A percentile compares a stretch with the other conserved stretches of the same genome.
phyloP scores from a whole-genome alignment of 2,113 vertebrate species.

The Daboia siamensis region DNA sequence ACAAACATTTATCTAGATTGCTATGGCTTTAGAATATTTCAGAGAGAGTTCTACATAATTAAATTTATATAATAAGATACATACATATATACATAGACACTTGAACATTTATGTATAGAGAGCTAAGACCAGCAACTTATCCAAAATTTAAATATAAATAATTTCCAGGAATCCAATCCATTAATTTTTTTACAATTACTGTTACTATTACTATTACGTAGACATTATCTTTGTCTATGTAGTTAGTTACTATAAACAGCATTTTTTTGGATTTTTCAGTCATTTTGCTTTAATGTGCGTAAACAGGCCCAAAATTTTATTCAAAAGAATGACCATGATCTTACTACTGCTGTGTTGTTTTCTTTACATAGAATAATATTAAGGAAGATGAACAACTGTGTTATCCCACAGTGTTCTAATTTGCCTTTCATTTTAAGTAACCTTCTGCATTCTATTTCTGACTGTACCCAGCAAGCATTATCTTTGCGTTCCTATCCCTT shows the following conservation, averaged over 20 bases:
- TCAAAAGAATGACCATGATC: not conserved
- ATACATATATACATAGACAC: not conserved
- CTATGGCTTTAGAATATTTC: not conserved
- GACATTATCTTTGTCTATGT: not conserved
- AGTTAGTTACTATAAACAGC: not conserved
- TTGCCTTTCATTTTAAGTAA: not conserved
- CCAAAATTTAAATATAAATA: not conserved
- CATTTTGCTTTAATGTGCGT: not conserved
- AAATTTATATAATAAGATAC: not conserved
- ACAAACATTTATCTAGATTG: not conserved
- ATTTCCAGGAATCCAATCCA: not conserved
- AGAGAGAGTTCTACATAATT: not conserved
- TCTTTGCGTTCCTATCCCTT: conserved; percentile 23
- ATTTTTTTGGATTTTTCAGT: not conserved
- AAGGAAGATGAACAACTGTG: not conserved
- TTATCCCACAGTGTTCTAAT: not conserved
- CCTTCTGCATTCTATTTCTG: not conserved
- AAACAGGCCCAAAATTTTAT: not conserved
- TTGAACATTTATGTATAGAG: not conserved
- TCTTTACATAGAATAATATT: not conserved
- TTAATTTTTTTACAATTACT: not conserved
- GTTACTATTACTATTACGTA: not conserved
- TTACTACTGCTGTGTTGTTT: not conserved
- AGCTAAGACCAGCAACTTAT: not conserved
- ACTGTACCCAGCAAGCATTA: not conserved